phyloP scores from a whole-genome alignment of 2,797 vertebrate genomes.

The Alfaro cultratus region DNA sequence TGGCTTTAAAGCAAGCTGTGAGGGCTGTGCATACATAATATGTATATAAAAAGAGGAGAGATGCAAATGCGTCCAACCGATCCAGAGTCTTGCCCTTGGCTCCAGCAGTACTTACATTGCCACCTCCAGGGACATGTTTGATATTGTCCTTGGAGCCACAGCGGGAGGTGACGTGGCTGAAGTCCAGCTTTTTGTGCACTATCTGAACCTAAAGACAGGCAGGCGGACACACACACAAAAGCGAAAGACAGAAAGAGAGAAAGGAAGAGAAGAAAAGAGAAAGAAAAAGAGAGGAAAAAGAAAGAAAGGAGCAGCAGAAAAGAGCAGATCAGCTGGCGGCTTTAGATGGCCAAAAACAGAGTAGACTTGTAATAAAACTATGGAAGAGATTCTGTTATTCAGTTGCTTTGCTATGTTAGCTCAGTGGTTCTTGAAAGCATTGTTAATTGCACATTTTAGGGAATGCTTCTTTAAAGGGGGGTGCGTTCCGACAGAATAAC shows the following conservation, averaged over 20 bases:
- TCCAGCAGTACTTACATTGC: conserved; percentile 91
- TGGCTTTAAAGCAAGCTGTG: background rate
- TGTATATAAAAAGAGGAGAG: background rate
- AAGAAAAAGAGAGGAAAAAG: background rate
- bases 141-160: conserved; percentile 99
- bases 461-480: conserved; percentile 6
- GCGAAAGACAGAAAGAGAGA: conserved; percentile 25
- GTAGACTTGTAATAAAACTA: conserved; percentile 50
- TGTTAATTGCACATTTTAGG: conserved; percentile 11
- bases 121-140: conserved; percentile 99
- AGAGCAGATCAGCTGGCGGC: conserved; percentile 69
- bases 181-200: conserved; percentile 99
- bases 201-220: conserved; percentile 94
- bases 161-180: conserved; percentile 98
- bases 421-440: conserved; percentile 20
- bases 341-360: conserved; percentile 64
- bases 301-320: conserved; percentile 46
- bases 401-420: conserved; percentile 23
- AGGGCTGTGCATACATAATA: background rate
- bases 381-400: conserved; percentile 69
- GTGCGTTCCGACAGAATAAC: conserved; percentile 38
- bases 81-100: conserved; percentile 50
- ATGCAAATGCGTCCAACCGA: conserved; percentile 34
- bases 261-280: conserved; percentile 3
- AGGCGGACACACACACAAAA: conserved; percentile 58